phyloP scores from a whole-genome alignment of 2,888 invertebrate species.

The Microplitis manilae region DNA sequence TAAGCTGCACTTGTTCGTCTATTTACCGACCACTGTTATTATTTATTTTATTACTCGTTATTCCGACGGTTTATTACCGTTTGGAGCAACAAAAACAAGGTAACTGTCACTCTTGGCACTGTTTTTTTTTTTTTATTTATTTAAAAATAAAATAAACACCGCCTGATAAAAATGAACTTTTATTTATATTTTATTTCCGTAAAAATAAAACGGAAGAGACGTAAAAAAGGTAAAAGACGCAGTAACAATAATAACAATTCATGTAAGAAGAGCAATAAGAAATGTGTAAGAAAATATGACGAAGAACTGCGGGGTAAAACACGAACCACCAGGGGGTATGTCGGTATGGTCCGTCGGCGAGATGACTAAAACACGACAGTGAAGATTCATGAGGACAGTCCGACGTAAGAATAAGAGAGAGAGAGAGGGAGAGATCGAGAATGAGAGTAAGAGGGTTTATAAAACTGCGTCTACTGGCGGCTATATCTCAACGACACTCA shows the following conservation, averaged over 20 bases:
- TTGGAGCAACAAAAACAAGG: not conserved
- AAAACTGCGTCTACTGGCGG: not conserved
- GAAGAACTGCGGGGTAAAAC: conserved; percentile 3
- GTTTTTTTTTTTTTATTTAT: not conserved
- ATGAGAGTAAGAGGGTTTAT: not conserved
- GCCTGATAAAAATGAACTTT: not conserved
- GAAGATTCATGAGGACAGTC: conserved; percentile 27
- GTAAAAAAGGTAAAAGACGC: not conserved
- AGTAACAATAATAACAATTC: not conserved
- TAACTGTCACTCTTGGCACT: not conserved
- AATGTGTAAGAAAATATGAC: not conserved
- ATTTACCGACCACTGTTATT: not conserved
- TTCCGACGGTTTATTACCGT: no score
- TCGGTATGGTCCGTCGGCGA: not conserved
- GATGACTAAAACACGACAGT: conserved; percentile 17
- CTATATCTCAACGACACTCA: not conserved
- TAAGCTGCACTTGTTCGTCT: not conserved
- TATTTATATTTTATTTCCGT: not conserved
- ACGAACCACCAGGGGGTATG: not conserved
- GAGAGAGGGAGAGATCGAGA: not conserved
- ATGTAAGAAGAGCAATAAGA: not conserved
- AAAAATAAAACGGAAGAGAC: not conserved
- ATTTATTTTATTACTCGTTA: no score
- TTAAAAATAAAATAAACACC: not conserved
- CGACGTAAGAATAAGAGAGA: not conserved